Conservation (phyloP, 2,888 invertebrate genomes). For the Drosophila rubida region DNA sequence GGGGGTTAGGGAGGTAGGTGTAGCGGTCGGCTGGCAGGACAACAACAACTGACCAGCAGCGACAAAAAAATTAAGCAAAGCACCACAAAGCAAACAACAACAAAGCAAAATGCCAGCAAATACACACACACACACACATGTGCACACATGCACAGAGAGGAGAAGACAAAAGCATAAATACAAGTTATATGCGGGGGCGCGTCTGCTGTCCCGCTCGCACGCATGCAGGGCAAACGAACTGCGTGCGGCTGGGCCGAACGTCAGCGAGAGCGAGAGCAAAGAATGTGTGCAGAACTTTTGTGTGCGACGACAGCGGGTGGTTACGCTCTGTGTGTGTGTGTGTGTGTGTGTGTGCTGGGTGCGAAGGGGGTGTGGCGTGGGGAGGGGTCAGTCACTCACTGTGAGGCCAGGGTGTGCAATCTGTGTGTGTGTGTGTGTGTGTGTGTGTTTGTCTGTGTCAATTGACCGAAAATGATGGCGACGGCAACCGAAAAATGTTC, state of each 20-base stretch:
- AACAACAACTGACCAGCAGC: constrained; percentile 48
- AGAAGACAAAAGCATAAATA: constrained; percentile 42
- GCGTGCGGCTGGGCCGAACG: constrained; percentile 29
- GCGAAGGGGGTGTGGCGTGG: neutral
- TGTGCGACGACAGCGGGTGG: constrained; percentile 6
- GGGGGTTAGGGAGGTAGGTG: neutral
- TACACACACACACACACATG: constrained; percentile 16
- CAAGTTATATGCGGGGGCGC: constrained; percentile 48
- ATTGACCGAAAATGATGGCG: constrained; percentile 79
- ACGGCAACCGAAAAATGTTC: constrained; percentile 51
- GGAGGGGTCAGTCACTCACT: constrained; percentile 14
- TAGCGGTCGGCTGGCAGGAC: constrained; percentile 21
- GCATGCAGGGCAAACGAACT: constrained; percentile 40
- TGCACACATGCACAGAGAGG: too few relatives aligned
- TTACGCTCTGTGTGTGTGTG: constrained; percentile 4
- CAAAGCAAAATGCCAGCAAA: constrained; percentile 56
- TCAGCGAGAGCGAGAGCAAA: constrained; percentile 35
- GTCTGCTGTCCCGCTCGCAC: constrained; percentile 44
- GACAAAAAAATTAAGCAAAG: constrained; percentile 59
- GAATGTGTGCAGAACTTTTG: constrained; percentile 52
- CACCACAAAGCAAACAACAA: constrained; percentile 42
- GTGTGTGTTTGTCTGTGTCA: constrained; percentile 59
- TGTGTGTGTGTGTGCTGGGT: constrained; percentile 3
- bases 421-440: constrained; percentile 28
- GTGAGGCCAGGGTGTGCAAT: constrained; percentile 41